These are phyloP conservation scores for Halcyon leucocephala DNA, from an alignment of 2,797 vertebrate genomes.

Conservation along the genomic window DNA sequence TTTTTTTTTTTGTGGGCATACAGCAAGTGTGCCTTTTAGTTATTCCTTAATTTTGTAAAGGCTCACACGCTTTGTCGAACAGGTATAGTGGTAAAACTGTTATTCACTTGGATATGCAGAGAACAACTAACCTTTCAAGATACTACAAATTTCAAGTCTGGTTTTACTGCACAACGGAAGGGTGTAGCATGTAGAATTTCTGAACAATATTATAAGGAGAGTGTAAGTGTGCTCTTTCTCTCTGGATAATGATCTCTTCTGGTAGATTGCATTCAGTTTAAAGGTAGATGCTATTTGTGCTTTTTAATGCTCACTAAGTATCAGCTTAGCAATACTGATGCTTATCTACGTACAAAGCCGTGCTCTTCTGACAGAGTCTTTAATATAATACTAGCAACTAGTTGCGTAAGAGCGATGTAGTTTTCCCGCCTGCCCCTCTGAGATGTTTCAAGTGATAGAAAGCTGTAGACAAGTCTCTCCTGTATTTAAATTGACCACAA, in stretches of 20 bases:
- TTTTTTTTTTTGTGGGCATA: background rate
- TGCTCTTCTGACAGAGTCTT: background rate
- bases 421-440: background rate
- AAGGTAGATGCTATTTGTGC: background rate
- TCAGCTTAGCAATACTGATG: background rate
- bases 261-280: background rate
- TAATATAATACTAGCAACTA: background rate
- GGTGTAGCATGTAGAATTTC: background rate
- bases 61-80: background rate
- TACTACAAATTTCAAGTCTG: background rate
- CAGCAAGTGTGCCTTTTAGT: background rate
- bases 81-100: background rate
- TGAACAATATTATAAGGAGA: background rate
- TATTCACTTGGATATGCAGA: background rate
- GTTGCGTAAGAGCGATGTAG: background rate
- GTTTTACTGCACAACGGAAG: background rate
- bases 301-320: conserved; percentile 4
- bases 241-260: background rate
- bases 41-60: background rate
- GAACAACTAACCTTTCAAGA: background rate
- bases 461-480: background rate
- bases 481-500: background rate
- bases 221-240: background rate
- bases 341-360: background rate
- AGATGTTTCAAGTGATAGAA: background rate